phyloP scores from a whole-genome alignment of 1,140 invertebrate species.

The Scaptomyza pallida region DNA sequence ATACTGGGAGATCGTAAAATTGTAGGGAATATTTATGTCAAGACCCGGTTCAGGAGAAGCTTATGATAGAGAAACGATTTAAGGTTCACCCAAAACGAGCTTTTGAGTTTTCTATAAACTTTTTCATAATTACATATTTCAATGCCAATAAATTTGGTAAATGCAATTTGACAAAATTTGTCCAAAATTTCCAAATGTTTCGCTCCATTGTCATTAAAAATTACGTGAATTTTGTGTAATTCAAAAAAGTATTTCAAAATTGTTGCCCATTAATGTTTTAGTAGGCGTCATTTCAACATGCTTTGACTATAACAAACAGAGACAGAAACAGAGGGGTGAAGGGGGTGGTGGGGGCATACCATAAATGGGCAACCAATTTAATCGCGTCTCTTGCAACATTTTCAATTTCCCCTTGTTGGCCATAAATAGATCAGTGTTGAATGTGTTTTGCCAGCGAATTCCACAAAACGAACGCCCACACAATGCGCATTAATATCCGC shows the following conservation, averaged over 20 bases:
- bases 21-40: too few relatives aligned
- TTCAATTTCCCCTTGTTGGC: constrained; percentile 48
- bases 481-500: constrained; percentile 52
- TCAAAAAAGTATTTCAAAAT: constrained; percentile 14
- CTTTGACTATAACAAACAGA: too few relatives aligned
- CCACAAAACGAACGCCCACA: constrained; percentile 35
- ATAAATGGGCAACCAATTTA: constrained; percentile 12
- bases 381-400: constrained; percentile 33
- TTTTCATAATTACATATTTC: background rate
- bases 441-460: constrained; percentile 24
- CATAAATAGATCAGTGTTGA: constrained; percentile 47
- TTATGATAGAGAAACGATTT: too few relatives aligned
- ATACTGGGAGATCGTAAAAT: too few relatives aligned
- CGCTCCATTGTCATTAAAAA: background rate
- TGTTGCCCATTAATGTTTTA: constrained; percentile 2
- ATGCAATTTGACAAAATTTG: background rate
- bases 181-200: background rate
- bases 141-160: background rate
- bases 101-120: too few relatives aligned
- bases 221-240: background rate
- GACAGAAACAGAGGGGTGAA: too few relatives aligned
- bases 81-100: too few relatives aligned
- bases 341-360: too few relatives aligned
- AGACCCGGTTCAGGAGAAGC: too few relatives aligned
- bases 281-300: constrained; percentile 1